A percentile compares a stretch with the other conserved stretches of the same genome.
Evolutionary conservation across 1,140 invertebrate genomes (phyloP).

Genomic region (Oryzaephilus surinamensis): DNA sequence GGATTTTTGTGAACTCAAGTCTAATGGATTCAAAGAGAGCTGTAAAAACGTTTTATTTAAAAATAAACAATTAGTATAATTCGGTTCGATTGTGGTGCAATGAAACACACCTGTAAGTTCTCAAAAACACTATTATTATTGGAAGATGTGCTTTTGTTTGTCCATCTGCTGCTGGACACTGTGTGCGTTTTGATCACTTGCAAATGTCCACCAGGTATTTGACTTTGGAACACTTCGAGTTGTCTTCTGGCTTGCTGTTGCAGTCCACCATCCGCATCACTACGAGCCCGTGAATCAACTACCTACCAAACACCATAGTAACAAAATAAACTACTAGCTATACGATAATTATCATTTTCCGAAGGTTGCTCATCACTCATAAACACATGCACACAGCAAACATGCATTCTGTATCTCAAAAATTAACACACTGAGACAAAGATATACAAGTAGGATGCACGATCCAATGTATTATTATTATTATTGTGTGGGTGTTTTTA

Average conservation of each 20-base stretch:
- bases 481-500: no score
- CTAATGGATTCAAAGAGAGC: constrained; percentile 41
- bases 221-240: constrained; percentile 41
- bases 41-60: constrained; percentile 29
- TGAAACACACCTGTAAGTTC: constrained; percentile 29
- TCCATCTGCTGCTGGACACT: constrained; percentile 40
- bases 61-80: constrained; percentile 7
- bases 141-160: constrained; percentile 22
- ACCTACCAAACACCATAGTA: no score
- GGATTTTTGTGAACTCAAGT: constrained; percentile 40
- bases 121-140: constrained; percentile 21
- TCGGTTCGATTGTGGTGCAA: background rate
- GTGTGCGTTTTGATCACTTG: constrained; percentile 44
- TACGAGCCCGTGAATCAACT: constrained; percentile 41
- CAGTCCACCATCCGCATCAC: constrained; percentile 28
- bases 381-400: constrained; percentile 9
- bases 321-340: constrained; percentile 7
- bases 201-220: constrained; percentile 38
- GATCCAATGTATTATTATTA: no score
- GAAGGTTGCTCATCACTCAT: constrained; percentile 20
- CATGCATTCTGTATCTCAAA: no score
- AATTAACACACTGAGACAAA: background rate
- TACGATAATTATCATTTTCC: constrained; percentile 14
- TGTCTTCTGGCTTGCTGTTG: constrained; percentile 42
- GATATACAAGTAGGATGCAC: no score